Conservation (phyloP, 2,888 invertebrate genomes). For the Frankliniella fusca region DNA sequence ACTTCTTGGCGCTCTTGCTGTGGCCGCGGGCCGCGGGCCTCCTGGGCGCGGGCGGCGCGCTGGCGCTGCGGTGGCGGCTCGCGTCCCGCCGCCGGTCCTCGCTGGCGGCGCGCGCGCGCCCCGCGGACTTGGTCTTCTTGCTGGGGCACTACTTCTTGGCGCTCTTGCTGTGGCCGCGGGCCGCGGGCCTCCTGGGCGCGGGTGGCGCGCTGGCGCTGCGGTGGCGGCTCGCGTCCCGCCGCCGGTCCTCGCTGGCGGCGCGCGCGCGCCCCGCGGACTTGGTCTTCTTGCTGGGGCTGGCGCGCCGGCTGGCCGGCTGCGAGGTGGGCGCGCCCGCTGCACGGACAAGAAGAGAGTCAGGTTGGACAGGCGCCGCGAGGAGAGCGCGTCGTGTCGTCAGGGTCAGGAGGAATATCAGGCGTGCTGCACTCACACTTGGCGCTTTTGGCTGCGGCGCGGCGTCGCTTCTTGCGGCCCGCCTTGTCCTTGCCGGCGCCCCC, state of each 20-base stretch:
- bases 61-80: conserved; percentile 19
- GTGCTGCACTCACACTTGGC: background rate
- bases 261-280: conserved; percentile 12
- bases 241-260: background rate
- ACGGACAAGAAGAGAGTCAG: background rate
- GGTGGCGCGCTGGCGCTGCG: conserved; percentile 18
- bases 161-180: conserved; percentile 4
- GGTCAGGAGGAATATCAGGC: too few relatives aligned
- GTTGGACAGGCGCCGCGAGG: too few relatives aligned
- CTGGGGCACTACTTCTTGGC: conserved; percentile 17
- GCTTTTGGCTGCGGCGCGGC: background rate
- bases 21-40: background rate
- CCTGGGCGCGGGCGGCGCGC: background rate
- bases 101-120: background rate
- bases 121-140: conserved; percentile 1
- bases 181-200: background rate
- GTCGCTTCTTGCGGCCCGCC: background rate
- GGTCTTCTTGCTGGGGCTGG: background rate
- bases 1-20: conserved; percentile 15
- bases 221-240: conserved; percentile 12
- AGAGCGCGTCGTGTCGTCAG: too few relatives aligned
- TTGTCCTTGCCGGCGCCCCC: background rate
- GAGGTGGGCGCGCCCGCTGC: background rate
- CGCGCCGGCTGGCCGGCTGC: conserved; percentile 6
- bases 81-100: background rate